These are phyloP conservation scores for Pseudocheirus occidentalis DNA, from an alignment of 2,797 vertebrate genomes.

Conservation along the genomic window DNA sequence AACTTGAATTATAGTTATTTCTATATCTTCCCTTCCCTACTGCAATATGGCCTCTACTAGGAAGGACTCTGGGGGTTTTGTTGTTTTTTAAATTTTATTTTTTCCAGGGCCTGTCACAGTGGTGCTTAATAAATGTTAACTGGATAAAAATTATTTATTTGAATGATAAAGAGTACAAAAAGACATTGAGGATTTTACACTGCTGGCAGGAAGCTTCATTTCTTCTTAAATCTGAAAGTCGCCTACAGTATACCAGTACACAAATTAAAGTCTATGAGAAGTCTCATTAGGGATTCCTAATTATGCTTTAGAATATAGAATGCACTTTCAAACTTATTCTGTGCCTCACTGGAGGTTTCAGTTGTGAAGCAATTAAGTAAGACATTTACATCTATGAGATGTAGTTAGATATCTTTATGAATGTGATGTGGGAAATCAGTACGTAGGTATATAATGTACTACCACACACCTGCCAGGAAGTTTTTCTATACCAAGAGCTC, in stretches of 20 bases:
- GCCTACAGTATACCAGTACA: slow-evolving; percentile 41
- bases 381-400: background rate
- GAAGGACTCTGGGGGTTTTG: background rate
- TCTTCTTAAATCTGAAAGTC: slow-evolving; percentile 32
- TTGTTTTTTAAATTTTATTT: background rate
- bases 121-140: background rate
- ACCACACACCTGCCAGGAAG: background rate
- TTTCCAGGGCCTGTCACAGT: background rate
- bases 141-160: background rate
- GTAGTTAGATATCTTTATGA: background rate
- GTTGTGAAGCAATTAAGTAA: slow-evolving; percentile 50
- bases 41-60: background rate
- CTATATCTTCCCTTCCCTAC: background rate
- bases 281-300: slow-evolving; percentile 40
- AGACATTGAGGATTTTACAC: background rate
- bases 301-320: slow-evolving; percentile 44
- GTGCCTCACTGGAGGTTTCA: slow-evolving; percentile 54
- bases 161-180: background rate
- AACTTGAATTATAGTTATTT: background rate
- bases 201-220: slow-evolving; percentile 39
- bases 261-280: slow-evolving; percentile 48
- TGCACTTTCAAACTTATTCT: slow-evolving; percentile 65
- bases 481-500: background rate
- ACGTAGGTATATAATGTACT: background rate
- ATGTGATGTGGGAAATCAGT: background rate